phyloP scores from a whole-genome alignment of 2,113 vertebrate species.

The Pangasianodon gigas region DNA sequence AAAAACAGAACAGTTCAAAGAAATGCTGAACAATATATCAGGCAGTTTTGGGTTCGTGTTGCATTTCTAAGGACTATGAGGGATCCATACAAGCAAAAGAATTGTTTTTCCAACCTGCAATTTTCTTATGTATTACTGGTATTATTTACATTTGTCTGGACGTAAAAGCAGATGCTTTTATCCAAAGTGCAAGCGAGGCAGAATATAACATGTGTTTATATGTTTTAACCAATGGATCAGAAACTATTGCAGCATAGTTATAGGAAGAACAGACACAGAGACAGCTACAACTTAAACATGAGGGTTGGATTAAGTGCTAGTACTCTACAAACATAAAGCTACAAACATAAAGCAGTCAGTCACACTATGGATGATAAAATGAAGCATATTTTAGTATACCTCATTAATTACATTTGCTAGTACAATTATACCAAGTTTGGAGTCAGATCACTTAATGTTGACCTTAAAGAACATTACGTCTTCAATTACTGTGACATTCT shows the following conservation, averaged over 20 bases:
- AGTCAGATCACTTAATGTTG: not conserved
- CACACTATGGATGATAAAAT: not conserved
- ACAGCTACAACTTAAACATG: not conserved
- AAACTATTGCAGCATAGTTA: not conserved
- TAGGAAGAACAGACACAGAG: not conserved
- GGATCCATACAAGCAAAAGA: not conserved
- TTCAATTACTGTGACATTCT: not conserved
- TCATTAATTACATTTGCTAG: not conserved
- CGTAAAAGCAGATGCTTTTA: not conserved
- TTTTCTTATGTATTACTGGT: not conserved
- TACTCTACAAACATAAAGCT: not conserved
- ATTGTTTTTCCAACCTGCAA: no score
- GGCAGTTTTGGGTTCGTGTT: not conserved
- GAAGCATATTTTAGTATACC: not conserved
- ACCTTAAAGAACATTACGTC: not conserved
- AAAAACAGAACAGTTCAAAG: not conserved
- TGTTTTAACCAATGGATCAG: not conserved
- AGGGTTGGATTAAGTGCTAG: not conserved
- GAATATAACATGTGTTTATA: not conserved
- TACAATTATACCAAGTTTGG: not conserved
- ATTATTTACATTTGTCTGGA: not conserved
- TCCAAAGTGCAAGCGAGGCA: not conserved
- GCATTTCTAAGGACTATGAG: not conserved
- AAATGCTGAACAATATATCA: not conserved
- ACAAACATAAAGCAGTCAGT: not conserved